phyloP scores from a whole-genome alignment of 2,113 vertebrate species.

The Muntiacus muntjak region DNA sequence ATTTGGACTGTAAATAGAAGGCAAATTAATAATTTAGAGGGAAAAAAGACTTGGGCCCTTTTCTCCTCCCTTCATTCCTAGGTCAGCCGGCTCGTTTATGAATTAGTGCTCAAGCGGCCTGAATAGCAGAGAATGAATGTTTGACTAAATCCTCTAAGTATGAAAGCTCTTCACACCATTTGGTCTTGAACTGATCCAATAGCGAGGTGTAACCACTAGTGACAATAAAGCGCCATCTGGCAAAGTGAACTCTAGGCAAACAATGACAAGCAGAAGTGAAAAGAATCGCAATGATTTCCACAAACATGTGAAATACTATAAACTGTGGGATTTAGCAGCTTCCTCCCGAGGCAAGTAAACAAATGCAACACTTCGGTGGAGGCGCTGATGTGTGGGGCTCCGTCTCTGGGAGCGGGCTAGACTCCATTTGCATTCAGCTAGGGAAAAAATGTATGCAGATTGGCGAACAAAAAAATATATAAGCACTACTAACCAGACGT shows the following conservation, averaged over 20 bases:
- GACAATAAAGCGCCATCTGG: constrained; percentile 99
- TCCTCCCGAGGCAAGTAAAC: constrained; percentile 92
- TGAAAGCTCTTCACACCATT: constrained; percentile 94
- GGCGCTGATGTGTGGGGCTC: constrained; percentile 67
- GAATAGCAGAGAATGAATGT: constrained; percentile 86
- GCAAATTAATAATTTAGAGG: constrained; percentile 67
- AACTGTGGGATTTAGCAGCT: constrained; percentile 94
- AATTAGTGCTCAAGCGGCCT: constrained; percentile 78
- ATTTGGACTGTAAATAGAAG: constrained; percentile 75
- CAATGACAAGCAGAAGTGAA: constrained; percentile 97
- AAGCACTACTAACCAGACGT: constrained; percentile 89
- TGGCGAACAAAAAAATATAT: constrained; percentile 80
- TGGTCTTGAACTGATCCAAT: constrained; percentile 95
- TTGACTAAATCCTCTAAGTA: constrained; percentile 87
- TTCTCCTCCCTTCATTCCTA: constrained; percentile 58
- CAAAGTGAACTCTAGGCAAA: constrained; percentile 94
- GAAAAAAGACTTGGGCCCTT: constrained; percentile 35
- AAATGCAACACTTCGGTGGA: constrained; percentile 79
- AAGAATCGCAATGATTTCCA: constrained; percentile 97
- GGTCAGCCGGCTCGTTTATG: constrained; percentile 75
- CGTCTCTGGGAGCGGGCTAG: constrained; percentile 52
- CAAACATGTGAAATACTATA: constrained; percentile 96
- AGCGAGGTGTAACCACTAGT: constrained; percentile 95
- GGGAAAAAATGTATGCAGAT: constrained; percentile 79
- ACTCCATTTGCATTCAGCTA: constrained; percentile 77